These are phyloP conservation scores for Galagoides demidoff DNA, from an alignment of 2,797 vertebrate species.

Conservation along the genomic window DNA sequence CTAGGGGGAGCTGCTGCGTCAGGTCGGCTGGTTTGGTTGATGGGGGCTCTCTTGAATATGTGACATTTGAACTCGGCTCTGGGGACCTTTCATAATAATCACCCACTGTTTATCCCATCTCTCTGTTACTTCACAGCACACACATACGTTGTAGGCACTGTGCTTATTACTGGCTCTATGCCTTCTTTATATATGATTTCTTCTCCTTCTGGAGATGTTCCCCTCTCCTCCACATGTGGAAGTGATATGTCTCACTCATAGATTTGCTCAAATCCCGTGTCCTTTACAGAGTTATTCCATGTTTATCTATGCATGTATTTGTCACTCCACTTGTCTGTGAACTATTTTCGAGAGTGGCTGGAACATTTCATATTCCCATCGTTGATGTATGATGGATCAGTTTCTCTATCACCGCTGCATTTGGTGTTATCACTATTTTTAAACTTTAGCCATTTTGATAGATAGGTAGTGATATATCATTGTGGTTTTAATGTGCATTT, in stretches of 20 bases:
- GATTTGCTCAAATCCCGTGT: constrained; percentile 19
- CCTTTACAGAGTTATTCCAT: neutral
- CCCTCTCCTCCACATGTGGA: neutral
- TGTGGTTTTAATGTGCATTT: neutral
- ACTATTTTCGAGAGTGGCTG: neutral
- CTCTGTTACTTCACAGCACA: neutral
- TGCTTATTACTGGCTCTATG: neutral
- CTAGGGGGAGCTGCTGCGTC: neutral
- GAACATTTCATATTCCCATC: neutral
- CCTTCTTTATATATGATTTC: neutral
- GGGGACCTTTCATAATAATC: neutral
- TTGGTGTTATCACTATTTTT: neutral
- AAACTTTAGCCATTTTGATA: neutral
- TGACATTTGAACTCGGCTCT: constrained; percentile 21
- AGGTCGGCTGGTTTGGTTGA: neutral
- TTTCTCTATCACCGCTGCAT: neutral
- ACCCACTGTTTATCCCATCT: neutral
- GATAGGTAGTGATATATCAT: neutral
- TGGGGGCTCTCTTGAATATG: neutral
- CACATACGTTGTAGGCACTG: neutral
- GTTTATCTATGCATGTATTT: neutral
- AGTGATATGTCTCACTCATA: constrained; percentile 19
- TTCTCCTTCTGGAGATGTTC: neutral
- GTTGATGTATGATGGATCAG: neutral
- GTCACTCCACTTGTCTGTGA: neutral